Percentiles rank a stretch among this genome's conserved stretches.
phyloP scores from a whole-genome alignment of 2,113 vertebrate genomes.

The Phasianus colchicus region DNA sequence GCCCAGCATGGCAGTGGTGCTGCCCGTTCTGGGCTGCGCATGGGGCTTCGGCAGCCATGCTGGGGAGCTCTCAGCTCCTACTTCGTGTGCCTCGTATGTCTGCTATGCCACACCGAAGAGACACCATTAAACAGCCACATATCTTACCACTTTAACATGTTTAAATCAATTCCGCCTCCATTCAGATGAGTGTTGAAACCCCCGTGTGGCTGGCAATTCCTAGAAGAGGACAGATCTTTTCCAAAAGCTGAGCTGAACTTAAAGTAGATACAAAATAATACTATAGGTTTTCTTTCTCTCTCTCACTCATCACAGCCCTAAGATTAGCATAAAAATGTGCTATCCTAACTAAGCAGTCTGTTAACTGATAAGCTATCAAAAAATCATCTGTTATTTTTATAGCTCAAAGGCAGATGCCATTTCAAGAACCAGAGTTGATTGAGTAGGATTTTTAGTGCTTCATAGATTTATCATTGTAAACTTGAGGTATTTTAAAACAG shows the following conservation, averaged over 20 bases:
- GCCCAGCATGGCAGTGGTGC: background rate
- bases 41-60: background rate
- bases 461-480: conserved; percentile 79
- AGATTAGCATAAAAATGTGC: conserved; percentile 88
- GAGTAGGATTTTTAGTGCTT: conserved; percentile 81
- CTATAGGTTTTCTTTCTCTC: conserved; percentile 61
- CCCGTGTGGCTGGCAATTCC: conserved; percentile 55
- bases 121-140: conserved; percentile 33
- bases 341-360: conserved; percentile 86
- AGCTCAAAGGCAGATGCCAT: conserved; percentile 86
- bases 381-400: conserved; percentile 89
- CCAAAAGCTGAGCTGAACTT: conserved; percentile 68
- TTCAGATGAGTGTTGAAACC: conserved; percentile 62
- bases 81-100: background rate
- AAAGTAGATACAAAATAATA: conserved; percentile 69
- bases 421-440: conserved; percentile 83
- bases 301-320: conserved; percentile 72
- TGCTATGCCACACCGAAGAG: conserved; percentile 36
- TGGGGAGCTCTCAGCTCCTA: background rate
- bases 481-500: conserved; percentile 81
- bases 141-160: conserved; percentile 55
- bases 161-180: conserved; percentile 68
- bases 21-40: background rate
- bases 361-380: conserved; percentile 88
- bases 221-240: conserved; percentile 64